phyloP scores from a whole-genome alignment of 2,113 vertebrate species.

The Aphelocoma coerulescens region DNA sequence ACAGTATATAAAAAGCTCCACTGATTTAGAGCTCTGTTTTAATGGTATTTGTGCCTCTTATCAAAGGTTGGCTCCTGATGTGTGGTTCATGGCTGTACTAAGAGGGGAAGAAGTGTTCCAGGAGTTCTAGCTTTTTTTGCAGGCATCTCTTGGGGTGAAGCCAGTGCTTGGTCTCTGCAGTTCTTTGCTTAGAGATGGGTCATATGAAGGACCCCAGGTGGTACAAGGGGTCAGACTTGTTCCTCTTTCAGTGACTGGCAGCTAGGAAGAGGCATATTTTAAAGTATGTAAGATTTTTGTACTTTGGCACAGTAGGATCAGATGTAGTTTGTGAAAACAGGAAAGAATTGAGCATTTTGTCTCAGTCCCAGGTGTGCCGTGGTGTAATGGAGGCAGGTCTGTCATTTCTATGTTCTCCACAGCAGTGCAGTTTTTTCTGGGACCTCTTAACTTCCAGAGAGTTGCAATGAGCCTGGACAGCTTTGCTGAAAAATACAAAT shows the following conservation, averaged over 20 bases:
- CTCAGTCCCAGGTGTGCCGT: neutral
- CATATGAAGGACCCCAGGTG: neutral
- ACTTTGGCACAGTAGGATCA: fast-evolving
- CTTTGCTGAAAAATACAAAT: neutral
- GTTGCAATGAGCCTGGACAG: neutral
- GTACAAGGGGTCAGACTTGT: neutral
- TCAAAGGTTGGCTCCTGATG: neutral
- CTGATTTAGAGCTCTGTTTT: neutral
- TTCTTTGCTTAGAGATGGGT: neutral
- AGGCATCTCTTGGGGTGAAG: neutral
- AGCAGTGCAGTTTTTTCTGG: neutral
- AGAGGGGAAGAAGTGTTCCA: neutral
- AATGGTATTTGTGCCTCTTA: neutral
- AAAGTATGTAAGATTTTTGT: neutral
- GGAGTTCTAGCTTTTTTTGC: neutral
- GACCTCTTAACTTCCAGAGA: fast-evolving
- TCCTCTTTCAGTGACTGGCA: neutral
- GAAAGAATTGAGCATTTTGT: neutral
- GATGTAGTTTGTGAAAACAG: neutral
- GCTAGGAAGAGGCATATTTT: neutral
- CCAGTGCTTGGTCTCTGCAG: neutral
- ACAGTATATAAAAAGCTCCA: neutral
- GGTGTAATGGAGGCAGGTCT: neutral
- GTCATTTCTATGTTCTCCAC: neutral
- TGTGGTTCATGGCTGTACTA: neutral